A percentile compares a stretch with the other conserved stretches of the same genome.
Evolutionary conservation across 2,888 invertebrate genomes (phyloP).

Genomic region (Gordius sp.): DNA sequence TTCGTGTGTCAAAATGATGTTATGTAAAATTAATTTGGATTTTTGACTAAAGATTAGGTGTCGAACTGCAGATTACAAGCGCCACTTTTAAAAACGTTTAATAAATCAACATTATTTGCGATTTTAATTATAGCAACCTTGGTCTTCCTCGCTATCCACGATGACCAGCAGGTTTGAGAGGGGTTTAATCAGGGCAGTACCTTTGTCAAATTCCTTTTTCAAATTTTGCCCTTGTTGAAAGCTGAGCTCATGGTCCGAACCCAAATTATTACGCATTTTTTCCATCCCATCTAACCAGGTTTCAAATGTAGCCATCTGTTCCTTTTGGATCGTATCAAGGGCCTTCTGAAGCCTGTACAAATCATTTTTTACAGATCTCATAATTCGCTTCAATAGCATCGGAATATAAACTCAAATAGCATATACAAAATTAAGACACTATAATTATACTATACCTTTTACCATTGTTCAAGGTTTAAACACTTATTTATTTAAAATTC

Average conservation of each 20-base stretch:
- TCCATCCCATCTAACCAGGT: not conserved
- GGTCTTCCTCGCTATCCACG: conserved; percentile 7
- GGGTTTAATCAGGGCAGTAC: not conserved
- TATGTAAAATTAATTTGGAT: no score
- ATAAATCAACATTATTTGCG: no score
- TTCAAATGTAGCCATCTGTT: conserved; percentile 2
- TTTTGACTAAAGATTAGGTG: no score
- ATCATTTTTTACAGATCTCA: no score
- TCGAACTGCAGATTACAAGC: no score
- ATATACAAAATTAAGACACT: not conserved
- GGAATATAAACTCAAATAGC: no score
- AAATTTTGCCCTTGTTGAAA: not conserved
- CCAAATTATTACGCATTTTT: not conserved
- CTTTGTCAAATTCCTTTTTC: not conserved
- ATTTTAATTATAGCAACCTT: not conserved
- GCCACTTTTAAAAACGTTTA: no score
- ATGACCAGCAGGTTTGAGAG: conserved; percentile 1
- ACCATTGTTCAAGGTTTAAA: no score
- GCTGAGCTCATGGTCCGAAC: not conserved
- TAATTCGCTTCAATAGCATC: no score
- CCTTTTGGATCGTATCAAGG: not conserved
- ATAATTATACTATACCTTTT: no score
- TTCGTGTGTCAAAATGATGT: no score
- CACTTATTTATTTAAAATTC: no score
- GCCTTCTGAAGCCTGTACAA: not conserved